Evolutionary conservation across 2,797 vertebrate genomes (phyloP), one percentile per base, ranked within the genome.

Genomic region (Meda fulgida): DNA sequence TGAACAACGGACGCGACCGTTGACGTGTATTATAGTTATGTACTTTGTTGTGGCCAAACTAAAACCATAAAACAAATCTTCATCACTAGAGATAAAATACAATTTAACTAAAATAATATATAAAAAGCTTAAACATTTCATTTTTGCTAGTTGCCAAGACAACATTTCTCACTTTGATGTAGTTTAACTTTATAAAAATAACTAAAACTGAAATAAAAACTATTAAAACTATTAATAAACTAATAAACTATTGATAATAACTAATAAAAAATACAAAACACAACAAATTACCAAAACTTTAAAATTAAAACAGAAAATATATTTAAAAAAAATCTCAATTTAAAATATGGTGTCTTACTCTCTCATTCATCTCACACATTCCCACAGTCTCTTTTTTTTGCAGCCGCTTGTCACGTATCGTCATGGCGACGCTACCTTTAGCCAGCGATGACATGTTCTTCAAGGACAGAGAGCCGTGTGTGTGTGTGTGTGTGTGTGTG

Each of bases 401-500:
- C 43, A 9, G 38, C 53, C 3, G 31, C 58, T 67, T 71, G 46
- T 73, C 83, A 78, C 71, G 18, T 51, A 60, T 66, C 18, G 36
- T 69, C 69, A 84, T 83, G 53, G 36, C 13, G 8, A 70, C 82
- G 31, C 63, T 21, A 83, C 75, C 7, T 40, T 70, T 10, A 69
- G 29, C 19, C 16, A 9, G 26, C 40, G 75, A 36, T 60, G 60
- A 36, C 48, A 29, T 38, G 70, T 79, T 78, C 13, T 29, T 70
- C 46, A 70, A 78, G 65, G 36, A 78, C 65, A 69, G 21, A 55
- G 51, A 31, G 38, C 3, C 3, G 16, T 65, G 79, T 1, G 23
- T 36, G 40, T 67, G 71, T 55, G 84, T 75, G 43, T 40, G 77
- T 83, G 65, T 83, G 85, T 80, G 77, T 43, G 46, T 70, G 19